Evolutionary conservation across 1,140 invertebrate species (phyloP), one percentile per base, ranked within the genome.

Genomic region (Meloidogyne chitwoodi): DNA sequence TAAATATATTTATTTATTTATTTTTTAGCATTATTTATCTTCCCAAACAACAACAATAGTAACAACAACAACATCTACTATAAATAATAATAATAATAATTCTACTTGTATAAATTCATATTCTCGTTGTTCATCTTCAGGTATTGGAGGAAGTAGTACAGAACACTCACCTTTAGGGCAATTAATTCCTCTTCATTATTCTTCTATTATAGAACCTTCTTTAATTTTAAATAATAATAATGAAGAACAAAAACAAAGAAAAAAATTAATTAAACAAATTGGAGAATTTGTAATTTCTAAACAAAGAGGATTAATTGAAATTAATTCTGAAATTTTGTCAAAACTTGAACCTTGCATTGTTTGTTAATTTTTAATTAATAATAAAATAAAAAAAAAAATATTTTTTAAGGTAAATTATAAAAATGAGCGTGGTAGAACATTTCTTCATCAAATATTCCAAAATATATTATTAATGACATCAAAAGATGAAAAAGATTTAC

Each of bases 391-490:
- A 38, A 38, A 38, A 8, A 31, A 3, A 3, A 31, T 31, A 3
- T 31, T 31, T 38, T 41, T 64, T 14, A 19, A 73, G 71, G 71
- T 73, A 22, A 64, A 73, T 26, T 61, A 44, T 3, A 22, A 27
- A 24, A 34, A 73, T 38, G 71, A 56, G n/a, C 71, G 71, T 31
- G 71, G 71, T 14, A 31, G 71, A 14, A 73, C 56, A 31, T 31
- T 73, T 61, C 71, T 73, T 22, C 71, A 73, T 73, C 61, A 61
- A 64, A 34, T 73, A 38, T 73, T 73, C n/a, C 22, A 73, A 63
- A 73, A 73, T 14, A n/a, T 56, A n/a, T 56, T 56, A 8, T 56
- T 56, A 8, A 56, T 56, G 48, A 56, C 48, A 4, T 34, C 48
- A 22, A 56, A 73, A 19, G 48, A 73, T 31, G 19, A 12, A 8